A percentile compares a stretch with the other conserved stretches of the same genome.
Conservation (phyloP, 2,888 invertebrate genomes). For the Rutpela maculata region DNA sequence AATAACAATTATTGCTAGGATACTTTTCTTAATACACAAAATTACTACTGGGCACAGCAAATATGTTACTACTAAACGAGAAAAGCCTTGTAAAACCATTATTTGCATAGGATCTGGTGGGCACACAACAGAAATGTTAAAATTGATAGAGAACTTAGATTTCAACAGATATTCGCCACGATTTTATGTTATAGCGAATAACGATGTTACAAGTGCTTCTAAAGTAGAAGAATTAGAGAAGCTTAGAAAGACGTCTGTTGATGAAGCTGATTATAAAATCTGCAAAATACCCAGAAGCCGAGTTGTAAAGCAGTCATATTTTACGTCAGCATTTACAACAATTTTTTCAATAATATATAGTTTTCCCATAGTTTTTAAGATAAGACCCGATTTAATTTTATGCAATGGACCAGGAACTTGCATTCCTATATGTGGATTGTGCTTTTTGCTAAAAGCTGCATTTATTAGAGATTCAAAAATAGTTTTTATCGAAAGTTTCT, state of each 20-base stretch:
- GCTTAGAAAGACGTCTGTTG: constrained; percentile 35
- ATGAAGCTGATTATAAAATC: constrained; percentile 73
- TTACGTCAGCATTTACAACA: constrained; percentile 87
- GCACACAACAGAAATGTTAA: constrained; percentile 96
- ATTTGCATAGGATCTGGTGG: constrained; percentile 89
- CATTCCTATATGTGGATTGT: constrained; percentile 90
- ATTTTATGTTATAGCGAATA: constrained; percentile 85
- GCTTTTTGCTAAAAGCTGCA: constrained; percentile 83
- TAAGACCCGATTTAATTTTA: constrained; percentile 87
- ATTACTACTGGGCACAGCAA: constrained; percentile 69
- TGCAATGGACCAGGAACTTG: constrained; percentile 99
- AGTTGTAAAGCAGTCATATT: constrained; percentile 90
- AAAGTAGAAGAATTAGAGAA: constrained; percentile 79
- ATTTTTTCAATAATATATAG: constrained; percentile 82
- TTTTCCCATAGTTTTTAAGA: constrained; percentile 81
- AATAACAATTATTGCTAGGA: constrained; percentile 64
- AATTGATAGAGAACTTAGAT: constrained; percentile 81
- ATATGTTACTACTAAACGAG: constrained; percentile 61
- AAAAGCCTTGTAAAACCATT: constrained; percentile 73
- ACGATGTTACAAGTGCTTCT: constrained; percentile 84
- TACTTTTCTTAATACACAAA: constrained; percentile 70
- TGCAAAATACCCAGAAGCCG: constrained; percentile 87
- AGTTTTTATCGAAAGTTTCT: constrained; percentile 96
- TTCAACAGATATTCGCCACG: constrained; percentile 82
- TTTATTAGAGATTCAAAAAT: constrained; percentile 83